Evolutionary conservation across 2,888 invertebrate genomes (phyloP), one percentile per base, ranked within the genome.

Genomic region (Rhingia campestris): DNA sequence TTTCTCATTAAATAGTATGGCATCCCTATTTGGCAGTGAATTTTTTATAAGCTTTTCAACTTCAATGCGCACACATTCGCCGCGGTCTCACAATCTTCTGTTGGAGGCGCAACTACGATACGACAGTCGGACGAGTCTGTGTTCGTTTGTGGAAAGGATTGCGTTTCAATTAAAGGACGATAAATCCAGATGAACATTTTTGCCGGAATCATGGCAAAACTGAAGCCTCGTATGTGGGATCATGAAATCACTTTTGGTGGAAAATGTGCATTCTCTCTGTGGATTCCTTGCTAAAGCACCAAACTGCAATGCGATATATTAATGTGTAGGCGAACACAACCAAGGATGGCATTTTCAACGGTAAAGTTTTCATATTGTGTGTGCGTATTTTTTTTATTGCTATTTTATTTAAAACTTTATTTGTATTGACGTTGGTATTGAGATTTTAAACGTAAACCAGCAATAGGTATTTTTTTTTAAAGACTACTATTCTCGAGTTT

Each of bases 81-180:
- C 45, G 22, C 56, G 35, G 47, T 14, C 32, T 47, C 49, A 37
- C 22, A 14, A 10, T 33, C 61, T 14, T 22, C 12, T 4, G 12
- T 3, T n/a, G 4, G 32, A 35, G 9, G 2, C 22, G 22, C 1
- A 35, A 51, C 12, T 3, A 32, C 53, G 4, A 35, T 22, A 22
- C 32, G 10, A 67, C 6, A 30, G 3, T 7, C 30, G 49, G 4
- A 49, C 22, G 22, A 30, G 22, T 22, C 22, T 47, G 47, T 22
- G 2, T 49, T 9, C 47, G 9, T 22, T 12, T 47, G 6, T 4
- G 22, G 41, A 59, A 76, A 63, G 69, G 59, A 77, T 77, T 77
- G 54, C 63, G 41, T 77, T 77, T 77, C 76, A 77, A 77, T 77
- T 77, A 77, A 77, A 56, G 33, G 69, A 54, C 54, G 45, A 63